phyloP scores from a whole-genome alignment of 1,140 invertebrate genomes.

The Drosophila repletoides region DNA sequence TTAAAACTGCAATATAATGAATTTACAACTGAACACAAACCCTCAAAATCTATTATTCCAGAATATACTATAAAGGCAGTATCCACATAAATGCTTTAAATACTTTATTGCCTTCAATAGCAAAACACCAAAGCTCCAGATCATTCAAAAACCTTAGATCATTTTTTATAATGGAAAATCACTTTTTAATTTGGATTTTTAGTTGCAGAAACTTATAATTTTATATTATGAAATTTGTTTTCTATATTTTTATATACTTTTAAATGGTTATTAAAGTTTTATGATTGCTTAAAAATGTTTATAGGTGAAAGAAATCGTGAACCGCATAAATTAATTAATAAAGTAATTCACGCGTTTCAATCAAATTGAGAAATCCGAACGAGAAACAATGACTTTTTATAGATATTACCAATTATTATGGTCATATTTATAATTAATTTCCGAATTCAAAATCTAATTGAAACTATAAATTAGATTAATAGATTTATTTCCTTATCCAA shows the following conservation, averaged over 20 bases:
- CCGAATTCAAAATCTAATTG: too few species aligned
- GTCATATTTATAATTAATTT: slow-evolving; percentile 4
- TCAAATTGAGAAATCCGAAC: slow-evolving; percentile 1
- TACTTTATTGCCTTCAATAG: too few species aligned
- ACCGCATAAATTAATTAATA: not conserved
- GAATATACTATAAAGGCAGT: not conserved
- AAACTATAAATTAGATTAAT: too few species aligned
- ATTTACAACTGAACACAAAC: too few species aligned
- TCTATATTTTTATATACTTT: not conserved
- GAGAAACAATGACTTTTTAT: not conserved
- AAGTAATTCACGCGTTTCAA: not conserved
- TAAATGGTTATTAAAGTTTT: slow-evolving; percentile 12
- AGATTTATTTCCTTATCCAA: too few species aligned
- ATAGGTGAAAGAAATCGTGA: slow-evolving; percentile 8
- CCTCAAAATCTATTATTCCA: not conserved
- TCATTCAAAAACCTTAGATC: too few species aligned
- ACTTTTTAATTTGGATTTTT: not conserved
- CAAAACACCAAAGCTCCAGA: too few species aligned
- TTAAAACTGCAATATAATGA: not conserved
- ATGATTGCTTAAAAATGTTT: not conserved
- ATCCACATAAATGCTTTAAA: too few species aligned
- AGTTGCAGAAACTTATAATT: not conserved
- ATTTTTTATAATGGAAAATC: not conserved
- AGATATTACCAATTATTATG: slow-evolving; percentile 16
- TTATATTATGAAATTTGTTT: not conserved